Conservation (phyloP, 2,113 vertebrate genomes). For the Tapirus terrestris region DNA sequence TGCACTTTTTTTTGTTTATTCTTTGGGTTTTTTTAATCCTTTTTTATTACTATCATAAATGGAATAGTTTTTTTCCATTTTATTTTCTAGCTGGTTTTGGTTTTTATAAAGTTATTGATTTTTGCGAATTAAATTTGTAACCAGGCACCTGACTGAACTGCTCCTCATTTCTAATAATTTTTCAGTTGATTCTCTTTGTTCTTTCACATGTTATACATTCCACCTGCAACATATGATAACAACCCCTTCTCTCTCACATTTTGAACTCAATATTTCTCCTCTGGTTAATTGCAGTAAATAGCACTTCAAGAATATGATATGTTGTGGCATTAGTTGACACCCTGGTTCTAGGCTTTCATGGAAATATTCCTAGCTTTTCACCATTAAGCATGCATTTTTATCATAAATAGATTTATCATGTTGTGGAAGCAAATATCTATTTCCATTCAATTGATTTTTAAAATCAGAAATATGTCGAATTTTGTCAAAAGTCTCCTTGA, state of each 20-base stretch:
- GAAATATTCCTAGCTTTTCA: background rate
- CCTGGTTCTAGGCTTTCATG: background rate
- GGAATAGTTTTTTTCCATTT: background rate
- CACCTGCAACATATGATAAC: background rate
- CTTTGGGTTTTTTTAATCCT: background rate
- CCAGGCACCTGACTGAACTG: background rate
- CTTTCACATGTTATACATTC: background rate
- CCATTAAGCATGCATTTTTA: background rate
- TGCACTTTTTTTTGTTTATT: background rate
- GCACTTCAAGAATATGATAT: background rate
- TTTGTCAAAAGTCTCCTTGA: background rate
- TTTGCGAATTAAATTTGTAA: background rate
- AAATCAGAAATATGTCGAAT: background rate
- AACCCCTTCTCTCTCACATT: background rate
- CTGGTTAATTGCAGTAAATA: background rate
- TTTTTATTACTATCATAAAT: background rate
- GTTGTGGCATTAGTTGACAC: rapidly evolving
- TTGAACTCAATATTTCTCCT: background rate
- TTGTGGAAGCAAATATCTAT: background rate
- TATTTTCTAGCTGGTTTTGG: background rate
- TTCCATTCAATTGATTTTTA: background rate
- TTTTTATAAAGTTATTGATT: background rate
- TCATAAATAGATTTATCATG: background rate
- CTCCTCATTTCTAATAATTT: background rate
- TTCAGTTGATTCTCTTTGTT: background rate